Evolutionary conservation across 2,113 vertebrate genomes (phyloP), one percentile per base, ranked within the genome.

Genomic region (Irena cyanogastra): DNA sequence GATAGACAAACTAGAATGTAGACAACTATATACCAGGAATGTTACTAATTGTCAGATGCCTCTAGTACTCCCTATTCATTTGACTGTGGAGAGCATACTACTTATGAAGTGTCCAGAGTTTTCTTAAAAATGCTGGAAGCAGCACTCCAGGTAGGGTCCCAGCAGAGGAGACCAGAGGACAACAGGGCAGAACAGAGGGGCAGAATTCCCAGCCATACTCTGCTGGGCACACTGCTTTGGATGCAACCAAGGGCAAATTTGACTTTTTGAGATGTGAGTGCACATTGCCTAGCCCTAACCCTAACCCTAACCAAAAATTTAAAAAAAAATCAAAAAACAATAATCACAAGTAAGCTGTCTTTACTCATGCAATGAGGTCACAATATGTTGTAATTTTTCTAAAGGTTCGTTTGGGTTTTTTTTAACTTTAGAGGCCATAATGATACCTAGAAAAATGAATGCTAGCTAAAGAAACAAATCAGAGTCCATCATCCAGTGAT

Each of bases 181-280:
- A n/a, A n/a, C 11, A 31, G 24, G 50, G 30, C 3, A 21, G 30
- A 57, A 24, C 4, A 26, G 42, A 65, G 11, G 1, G 6, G 19
- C 16, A 66, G 60, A 59, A 45, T 26, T 7, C 28, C 13, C 23
- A 50, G 9, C 31, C 15, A 11, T 6, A 5, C 3, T 6, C 13
- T 22, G 11, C 16, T 42, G 65, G 0, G 9, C 20, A 41, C 0
- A 0, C 7, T 18, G 13, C 5, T 63, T 41, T 56, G 26, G 17
- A 49, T 63, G 20, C 35, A 79, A 11, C 16, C 10, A 16, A n/a
- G 47, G 56, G 26, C 17, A 54, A 0, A 1, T 9, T 15, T 47
- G 24, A 2, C 8, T 54, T 11, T 61, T 47, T 1, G 5, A 30
- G 16, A 8, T 39, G 10, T 13, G 18, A 33, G 39, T 28, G 35